Evolutionary conservation across 2,113 vertebrate species (phyloP).

Genomic region (Semicossyphus pulcher): DNA sequence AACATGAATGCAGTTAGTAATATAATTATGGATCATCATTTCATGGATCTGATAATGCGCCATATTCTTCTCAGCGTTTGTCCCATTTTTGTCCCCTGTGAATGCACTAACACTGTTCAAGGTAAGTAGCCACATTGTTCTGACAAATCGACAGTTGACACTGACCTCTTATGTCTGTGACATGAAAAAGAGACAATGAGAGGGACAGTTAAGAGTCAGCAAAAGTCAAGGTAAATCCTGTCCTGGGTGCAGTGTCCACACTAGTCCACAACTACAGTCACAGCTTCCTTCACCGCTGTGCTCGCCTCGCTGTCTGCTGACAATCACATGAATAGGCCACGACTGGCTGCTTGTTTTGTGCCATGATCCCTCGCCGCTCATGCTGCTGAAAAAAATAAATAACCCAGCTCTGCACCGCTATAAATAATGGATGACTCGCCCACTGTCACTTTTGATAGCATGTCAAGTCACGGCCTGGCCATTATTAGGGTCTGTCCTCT

Average conservation of each 20-base stretch:
- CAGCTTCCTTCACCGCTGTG: slow-evolving; percentile 58
- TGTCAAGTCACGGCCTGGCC: slow-evolving; percentile 79
- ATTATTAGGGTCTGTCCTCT: slow-evolving; percentile 84
- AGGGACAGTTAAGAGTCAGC: slow-evolving; percentile 27
- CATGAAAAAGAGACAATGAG: slow-evolving; percentile 23
- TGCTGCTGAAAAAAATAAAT: slow-evolving; percentile 82
- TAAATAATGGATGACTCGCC: slow-evolving; percentile 88
- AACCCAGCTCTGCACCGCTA: slow-evolving; percentile 77
- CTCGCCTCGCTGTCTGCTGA: slow-evolving; percentile 69
- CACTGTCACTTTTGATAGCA: slow-evolving; percentile 86
- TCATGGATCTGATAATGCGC: too few species aligned
- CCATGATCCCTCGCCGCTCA: slow-evolving; percentile 82
- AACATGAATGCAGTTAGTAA: slow-evolving; percentile 20
- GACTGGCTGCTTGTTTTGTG: slow-evolving; percentile 85
- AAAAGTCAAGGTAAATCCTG: slow-evolving; percentile 56
- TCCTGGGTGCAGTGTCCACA: slow-evolving; percentile 45
- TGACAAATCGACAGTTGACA: slow-evolving; percentile 13
- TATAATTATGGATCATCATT: too few species aligned
- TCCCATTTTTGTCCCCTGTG: not conserved
- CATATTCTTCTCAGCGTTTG: too few species aligned
- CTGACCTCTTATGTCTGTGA: slow-evolving; percentile 28
- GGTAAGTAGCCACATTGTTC: slow-evolving; percentile 12
- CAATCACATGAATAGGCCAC: slow-evolving; percentile 79
- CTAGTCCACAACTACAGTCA: slow-evolving; percentile 38
- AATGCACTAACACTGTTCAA: not conserved